Evolutionary conservation across 2,888 invertebrate genomes (phyloP).

Genomic region (Parelbella ahira): DNA sequence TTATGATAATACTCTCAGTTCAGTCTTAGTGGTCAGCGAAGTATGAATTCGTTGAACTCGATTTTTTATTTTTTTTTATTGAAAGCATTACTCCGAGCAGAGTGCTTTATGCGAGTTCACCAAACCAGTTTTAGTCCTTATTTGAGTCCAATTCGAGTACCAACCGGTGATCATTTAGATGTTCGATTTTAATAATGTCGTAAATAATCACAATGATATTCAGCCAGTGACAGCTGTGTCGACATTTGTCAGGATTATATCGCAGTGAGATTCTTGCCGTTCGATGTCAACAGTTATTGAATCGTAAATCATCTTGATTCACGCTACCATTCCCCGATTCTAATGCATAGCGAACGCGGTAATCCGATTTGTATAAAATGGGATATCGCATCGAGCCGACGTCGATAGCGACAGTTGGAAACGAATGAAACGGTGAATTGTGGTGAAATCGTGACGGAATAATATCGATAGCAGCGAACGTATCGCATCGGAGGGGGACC

Average conservation of each 20-base stretch:
- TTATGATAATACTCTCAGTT: too few species aligned
- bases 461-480: too few species aligned
- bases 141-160: too few species aligned
- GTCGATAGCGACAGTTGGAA: conserved; percentile 8
- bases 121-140: too few species aligned
- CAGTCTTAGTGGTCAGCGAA: too few species aligned
- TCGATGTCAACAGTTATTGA: conserved; percentile 24
- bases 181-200: conserved; percentile 1
- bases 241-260: conserved; percentile 18
- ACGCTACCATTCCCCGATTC: conserved; percentile 19
- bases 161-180: background rate
- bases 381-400: conserved; percentile 12
- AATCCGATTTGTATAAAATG: conserved; percentile 25
- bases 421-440: conserved; percentile 20
- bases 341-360: conserved; percentile 25
- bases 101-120: too few species aligned
- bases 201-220: conserved; percentile 3
- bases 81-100: too few species aligned
- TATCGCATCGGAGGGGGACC: conserved; percentile 16
- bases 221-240: conserved; percentile 5
- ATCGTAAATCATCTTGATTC: conserved; percentile 25
- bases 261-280: conserved; percentile 8
- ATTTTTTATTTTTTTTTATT: too few species aligned
- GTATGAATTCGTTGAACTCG: too few species aligned
- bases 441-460: conserved; percentile 18